Percentiles rank a stretch among this genome's conserved stretches.
Evolutionary conservation across 1,140 invertebrate species (phyloP).

Genomic region (Fopius arisanus): DNA sequence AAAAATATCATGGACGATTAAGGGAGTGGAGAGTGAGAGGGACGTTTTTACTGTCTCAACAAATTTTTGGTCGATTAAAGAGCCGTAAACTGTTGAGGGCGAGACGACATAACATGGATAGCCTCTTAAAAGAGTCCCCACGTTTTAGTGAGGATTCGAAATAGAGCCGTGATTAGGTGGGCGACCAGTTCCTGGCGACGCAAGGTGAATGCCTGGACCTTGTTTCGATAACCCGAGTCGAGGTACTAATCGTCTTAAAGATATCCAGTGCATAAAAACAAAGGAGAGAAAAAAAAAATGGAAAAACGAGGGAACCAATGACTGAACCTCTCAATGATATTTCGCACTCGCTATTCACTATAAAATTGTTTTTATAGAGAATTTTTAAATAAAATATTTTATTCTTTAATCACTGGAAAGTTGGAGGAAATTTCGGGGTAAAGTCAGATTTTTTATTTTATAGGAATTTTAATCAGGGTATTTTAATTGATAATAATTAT

Average conservation of each 20-base stretch:
- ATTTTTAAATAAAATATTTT: too few species aligned
- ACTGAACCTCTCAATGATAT: background rate
- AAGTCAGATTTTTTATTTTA: too few species aligned
- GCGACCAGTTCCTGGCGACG: constrained; percentile 26
- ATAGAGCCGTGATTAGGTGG: constrained; percentile 45
- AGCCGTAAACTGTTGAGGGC: constrained; percentile 32
- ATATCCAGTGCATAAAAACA: constrained; percentile 1
- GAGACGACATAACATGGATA: constrained; percentile 40
- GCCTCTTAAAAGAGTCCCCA: constrained; percentile 39
- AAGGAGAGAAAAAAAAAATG: constrained; percentile 3
- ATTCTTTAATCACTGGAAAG: too few species aligned
- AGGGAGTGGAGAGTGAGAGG: background rate
- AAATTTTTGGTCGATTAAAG: constrained; percentile 42
- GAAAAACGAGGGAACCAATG: background rate
- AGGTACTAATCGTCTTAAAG: constrained; percentile 29
- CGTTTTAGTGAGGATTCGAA: constrained; percentile 21
- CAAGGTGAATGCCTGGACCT: constrained; percentile 23
- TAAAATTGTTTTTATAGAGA: too few species aligned
- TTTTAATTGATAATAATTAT: too few species aligned
- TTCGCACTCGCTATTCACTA: background rate
- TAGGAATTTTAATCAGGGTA: too few species aligned
- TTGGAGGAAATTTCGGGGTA: too few species aligned
- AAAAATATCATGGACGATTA: too few species aligned
- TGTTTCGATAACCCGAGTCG: constrained; percentile 25
- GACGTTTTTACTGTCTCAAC: constrained; percentile 31